Evolutionary conservation across 2,797 vertebrate genomes (phyloP).

Genomic region (Sebastes iracundus): DNA sequence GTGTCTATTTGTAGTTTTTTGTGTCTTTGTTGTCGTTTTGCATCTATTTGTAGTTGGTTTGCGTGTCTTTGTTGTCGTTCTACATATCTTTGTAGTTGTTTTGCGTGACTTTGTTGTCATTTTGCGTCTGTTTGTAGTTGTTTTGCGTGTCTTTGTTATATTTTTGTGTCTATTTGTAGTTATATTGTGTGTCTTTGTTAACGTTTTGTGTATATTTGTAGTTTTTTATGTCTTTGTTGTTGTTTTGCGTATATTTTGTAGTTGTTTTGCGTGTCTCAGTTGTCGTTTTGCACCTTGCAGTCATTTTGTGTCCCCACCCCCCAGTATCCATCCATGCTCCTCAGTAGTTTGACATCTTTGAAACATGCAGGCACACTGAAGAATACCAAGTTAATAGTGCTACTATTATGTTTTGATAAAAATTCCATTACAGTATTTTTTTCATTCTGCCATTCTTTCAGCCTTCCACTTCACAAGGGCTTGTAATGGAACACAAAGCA

Average conservation of each 20-base stretch:
- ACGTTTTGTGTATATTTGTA: too few species aligned
- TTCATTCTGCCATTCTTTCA: constrained; percentile 1
- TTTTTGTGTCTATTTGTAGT: too few species aligned
- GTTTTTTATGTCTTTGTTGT: not conserved
- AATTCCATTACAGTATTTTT: constrained; percentile 1
- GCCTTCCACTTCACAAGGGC: constrained; percentile 14
- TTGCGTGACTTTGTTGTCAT: too few species aligned
- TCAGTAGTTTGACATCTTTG: not conserved
- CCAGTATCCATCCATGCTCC: not conserved
- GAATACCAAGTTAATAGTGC: not conserved
- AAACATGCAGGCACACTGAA: not conserved
- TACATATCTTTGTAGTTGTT: not conserved
- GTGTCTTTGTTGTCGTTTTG: too few species aligned
- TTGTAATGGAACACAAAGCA: constrained; percentile 27
- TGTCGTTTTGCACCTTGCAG: too few species aligned
- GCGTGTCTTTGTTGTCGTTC: not conserved
- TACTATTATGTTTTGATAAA: not conserved
- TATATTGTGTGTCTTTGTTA: too few species aligned
- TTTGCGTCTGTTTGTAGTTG: not conserved
- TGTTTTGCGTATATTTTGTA: too few species aligned
- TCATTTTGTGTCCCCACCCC: not conserved
- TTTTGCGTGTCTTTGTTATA: not conserved
- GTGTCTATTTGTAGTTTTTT: too few species aligned
- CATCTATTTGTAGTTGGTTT: too few species aligned
- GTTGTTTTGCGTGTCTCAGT: too few species aligned